Percentiles rank a stretch among this genome's conserved stretches.
These are phyloP conservation scores for Eupithecia pulchellata DNA, from an alignment of 2,888 invertebrate genomes.

Conservation along the genomic window DNA sequence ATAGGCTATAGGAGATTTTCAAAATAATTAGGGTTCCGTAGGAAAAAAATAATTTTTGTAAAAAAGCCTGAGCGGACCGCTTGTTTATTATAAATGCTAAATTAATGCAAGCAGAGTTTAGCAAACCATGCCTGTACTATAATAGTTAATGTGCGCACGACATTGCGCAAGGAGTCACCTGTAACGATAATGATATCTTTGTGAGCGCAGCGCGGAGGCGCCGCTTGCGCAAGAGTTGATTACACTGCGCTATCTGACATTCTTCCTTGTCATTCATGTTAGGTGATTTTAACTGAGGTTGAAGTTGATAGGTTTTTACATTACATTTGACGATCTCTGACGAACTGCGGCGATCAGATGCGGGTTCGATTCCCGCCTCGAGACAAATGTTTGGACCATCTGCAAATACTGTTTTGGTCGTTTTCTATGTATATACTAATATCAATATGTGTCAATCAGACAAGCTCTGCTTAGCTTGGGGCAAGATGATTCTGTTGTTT, in stretches of 20 bases:
- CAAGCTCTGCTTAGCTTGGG: too few relatives aligned
- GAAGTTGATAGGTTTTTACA: neutral
- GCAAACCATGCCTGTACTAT: neutral
- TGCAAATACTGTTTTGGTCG: too few relatives aligned
- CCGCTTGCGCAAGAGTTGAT: conserved; percentile 22
- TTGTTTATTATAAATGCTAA: neutral
- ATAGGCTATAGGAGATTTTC: too few relatives aligned
- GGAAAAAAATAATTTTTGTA: too few relatives aligned
- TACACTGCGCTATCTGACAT: conserved; percentile 19
- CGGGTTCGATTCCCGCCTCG: too few relatives aligned
- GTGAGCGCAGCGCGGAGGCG: conserved; percentile 24
- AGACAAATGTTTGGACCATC: too few relatives aligned
- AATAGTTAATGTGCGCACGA: neutral
- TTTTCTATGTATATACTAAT: too few relatives aligned
- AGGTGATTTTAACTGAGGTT: neutral
- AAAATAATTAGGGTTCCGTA: too few relatives aligned
- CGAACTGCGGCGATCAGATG: too few relatives aligned
- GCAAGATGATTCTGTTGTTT: too few relatives aligned
- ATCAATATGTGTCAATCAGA: too few relatives aligned
- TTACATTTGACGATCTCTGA: neutral
- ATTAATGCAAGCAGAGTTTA: conserved; percentile 3
- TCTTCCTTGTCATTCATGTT: conserved; percentile 5
- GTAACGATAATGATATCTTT: conserved; percentile 31
- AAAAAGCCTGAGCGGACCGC: too few relatives aligned
- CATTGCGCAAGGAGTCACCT: conserved; percentile 25